Base-by-base conservation (phyloP, 1,140 invertebrate genomes). In the Papilio aristodemus region DNA sequence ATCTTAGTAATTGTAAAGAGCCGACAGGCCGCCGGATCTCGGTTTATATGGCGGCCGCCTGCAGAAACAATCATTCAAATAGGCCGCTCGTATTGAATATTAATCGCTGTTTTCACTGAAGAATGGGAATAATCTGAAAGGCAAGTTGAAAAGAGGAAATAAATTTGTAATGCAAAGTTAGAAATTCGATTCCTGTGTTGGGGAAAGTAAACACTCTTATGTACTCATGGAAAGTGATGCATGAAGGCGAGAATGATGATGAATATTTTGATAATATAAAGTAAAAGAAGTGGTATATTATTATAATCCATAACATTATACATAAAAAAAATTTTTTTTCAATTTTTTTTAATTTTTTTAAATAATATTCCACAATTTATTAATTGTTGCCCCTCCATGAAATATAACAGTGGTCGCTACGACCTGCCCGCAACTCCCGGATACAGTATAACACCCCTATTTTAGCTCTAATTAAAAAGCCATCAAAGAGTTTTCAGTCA, bases 401-500 rank as follows among this genome's bases (percentile, higher is more conserved):
- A 88, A 89, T 91, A 89, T 89, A 83, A 80, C 80, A 77, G 71
- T 75, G 79, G 85, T 77, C 85, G 80, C 82, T 79, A 79, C 84
- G 84, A 80, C 81, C 80, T 84, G 81, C 75, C 79, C 75, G 72
- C 77, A 71, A 70, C 81, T 77, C 74, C 71, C 76, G 78, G 72
- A 76, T 75, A 75, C 69, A 77, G 84, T 84, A 84, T 83, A 85
- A 89, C 88, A 89, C 89, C 89, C 88, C 86, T 82, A 81, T 86
- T 91, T 90, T 87, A 89, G 84, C 89, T 90, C 87, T 91, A 91
- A 91, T 91, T 91, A 91, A 91, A 91, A 91, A 91, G 87, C 89
- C 87, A 91, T 91, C 87, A 91, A 91, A 91, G 89, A 91, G 86
- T 91, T 91, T 89, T 89, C 83, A 90, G 86, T 90, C 89, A 91